These are phyloP conservation scores for Orchestia grillus DNA, from an alignment of 1,140 invertebrate species.

Conservation along the genomic window DNA sequence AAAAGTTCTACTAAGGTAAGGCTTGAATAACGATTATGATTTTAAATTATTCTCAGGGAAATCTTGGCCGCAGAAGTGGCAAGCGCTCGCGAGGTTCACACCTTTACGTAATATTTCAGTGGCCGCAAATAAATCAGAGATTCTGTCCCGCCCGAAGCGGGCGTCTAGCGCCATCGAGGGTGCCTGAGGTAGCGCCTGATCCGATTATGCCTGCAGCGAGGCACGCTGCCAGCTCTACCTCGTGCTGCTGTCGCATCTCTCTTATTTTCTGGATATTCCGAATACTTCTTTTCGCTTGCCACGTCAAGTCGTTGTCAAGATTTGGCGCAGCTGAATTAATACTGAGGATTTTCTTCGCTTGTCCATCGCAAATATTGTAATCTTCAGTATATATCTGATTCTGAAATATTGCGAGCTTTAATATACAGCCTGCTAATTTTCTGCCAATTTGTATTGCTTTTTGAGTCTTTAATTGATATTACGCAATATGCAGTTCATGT, in stretches of 20 bases:
- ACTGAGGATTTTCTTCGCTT: neutral
- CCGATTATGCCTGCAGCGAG: neutral
- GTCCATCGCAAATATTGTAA: neutral
- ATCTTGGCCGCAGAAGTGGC: neutral
- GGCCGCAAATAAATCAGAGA: neutral
- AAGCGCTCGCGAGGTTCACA: neutral
- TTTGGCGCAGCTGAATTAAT: neutral
- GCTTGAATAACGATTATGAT: too few species aligned
- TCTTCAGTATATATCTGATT: too few species aligned
- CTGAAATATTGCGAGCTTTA: too few species aligned
- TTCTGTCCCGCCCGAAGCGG: neutral
- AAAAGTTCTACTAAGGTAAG: too few species aligned
- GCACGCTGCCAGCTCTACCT: neutral
- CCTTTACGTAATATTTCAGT: neutral
- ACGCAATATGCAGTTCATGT: too few species aligned
- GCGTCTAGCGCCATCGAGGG: neutral
- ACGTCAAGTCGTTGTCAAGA: neutral
- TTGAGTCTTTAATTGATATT: too few species aligned
- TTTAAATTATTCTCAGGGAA: too few species aligned
- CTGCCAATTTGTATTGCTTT: too few species aligned
- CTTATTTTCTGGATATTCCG: neutral
- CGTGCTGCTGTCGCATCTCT: neutral
- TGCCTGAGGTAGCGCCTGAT: neutral
- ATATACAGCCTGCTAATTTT: too few species aligned
- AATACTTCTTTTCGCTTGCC: neutral